Base-by-base conservation (phyloP, 2,113 vertebrate species). In the Alaudala cheleensis region DNA sequence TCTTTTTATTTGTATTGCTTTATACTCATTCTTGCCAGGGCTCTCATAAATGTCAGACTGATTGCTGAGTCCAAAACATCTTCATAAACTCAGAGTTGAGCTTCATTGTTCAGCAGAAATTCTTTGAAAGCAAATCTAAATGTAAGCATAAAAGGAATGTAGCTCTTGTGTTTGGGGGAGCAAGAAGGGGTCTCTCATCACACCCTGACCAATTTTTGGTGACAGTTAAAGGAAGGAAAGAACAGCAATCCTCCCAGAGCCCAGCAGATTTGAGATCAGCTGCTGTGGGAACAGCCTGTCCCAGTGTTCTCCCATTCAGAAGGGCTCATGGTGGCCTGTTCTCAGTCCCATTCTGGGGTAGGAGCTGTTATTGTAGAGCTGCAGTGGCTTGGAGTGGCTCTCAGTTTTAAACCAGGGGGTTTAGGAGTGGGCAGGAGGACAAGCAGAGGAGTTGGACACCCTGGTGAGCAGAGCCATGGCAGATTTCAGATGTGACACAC, bases 281-380 rank as follows among this genome's bases (percentile, higher is more conserved):
- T 39, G 12, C 14, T 21, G 3, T 14, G 14, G 28, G 66, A 76
- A 7, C 18, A 62, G 21, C 26, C 29, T 62, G 28, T 15, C 34
- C 49, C 6, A 1, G 56, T 78, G 58, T 18, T 33, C 5, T 37
- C 13, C 29, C 12, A 2, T 29, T 12, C 0, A 3, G 37, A 57
- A 1, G 24, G 50, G 45, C n/a, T 74, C 7, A 0, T n/a, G 47
- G 51, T 56, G 31, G 5, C 9, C 51, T 31, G 3, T 5, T 67
- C 69, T 60, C 25, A 8, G 0, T 51, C 50, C 51, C 34, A 5
- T 6, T 1, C 49, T 0, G 0, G 1, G 1, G 5, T 24, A 33
- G 40, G 51, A 44, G 28, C 47, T 44, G 4, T 28, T 19, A 3
- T 3, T 49, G 17, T 24, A 1, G 16, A 31, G 31, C 0, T 70